phyloP scores from a whole-genome alignment of 1,140 invertebrate species.

The Drosophila tropicalis region DNA sequence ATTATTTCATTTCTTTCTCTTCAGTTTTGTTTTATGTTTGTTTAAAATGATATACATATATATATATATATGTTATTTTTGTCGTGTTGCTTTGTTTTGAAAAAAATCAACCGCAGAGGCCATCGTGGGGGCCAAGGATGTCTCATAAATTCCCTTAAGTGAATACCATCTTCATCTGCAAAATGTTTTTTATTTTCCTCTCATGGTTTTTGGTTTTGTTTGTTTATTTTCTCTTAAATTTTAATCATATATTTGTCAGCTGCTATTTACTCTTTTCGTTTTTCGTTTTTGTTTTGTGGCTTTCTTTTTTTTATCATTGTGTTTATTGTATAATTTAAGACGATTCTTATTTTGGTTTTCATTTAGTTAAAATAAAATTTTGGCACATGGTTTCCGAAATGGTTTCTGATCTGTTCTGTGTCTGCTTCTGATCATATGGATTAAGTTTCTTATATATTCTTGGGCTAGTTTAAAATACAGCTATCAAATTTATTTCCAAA shows the following conservation, averaged over 20 bases:
- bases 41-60: constrained; percentile 2
- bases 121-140: background rate
- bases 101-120: constrained; percentile 10
- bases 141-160: constrained; percentile 17
- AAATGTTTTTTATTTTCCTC: background rate
- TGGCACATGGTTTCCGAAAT: constrained; percentile 79
- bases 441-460: constrained; percentile 48
- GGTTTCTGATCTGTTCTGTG: constrained; percentile 25
- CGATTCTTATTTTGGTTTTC: constrained; percentile 35
- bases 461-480: constrained; percentile 75
- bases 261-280: constrained; percentile 7
- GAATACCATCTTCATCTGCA: constrained; percentile 19
- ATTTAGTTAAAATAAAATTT: constrained; percentile 69
- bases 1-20: constrained; percentile 1
- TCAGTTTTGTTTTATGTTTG: background rate
- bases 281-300: constrained; percentile 46
- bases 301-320: constrained; percentile 14
- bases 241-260: constrained; percentile 10
- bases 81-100: background rate
- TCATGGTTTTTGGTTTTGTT: background rate
- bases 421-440: constrained; percentile 7
- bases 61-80: background rate
- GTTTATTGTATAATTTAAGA: constrained; percentile 75
- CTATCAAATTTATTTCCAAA: constrained; percentile 32
- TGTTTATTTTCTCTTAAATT: constrained; percentile 1